Conservation (phyloP, 2,888 invertebrate species). For the Euplagia quadripunctaria region DNA sequence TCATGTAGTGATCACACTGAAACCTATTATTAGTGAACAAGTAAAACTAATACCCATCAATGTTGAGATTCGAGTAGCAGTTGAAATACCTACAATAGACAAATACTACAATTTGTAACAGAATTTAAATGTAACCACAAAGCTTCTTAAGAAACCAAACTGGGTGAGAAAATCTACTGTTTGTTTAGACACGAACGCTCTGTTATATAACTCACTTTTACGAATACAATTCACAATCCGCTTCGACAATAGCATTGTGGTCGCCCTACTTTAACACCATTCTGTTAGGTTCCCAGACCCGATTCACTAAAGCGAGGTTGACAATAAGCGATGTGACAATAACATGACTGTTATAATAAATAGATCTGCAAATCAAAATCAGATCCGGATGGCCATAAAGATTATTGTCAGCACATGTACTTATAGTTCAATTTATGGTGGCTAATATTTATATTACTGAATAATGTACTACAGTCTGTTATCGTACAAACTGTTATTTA, state of each 20-base stretch:
- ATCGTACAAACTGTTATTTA: background rate
- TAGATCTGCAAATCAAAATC: constrained; percentile 38
- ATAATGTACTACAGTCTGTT: constrained; percentile 15
- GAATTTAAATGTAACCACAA: background rate
- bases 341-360: constrained; percentile 46
- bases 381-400: constrained; percentile 24
- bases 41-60: too few relatives aligned
- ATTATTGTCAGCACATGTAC: constrained; percentile 25
- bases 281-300: constrained; percentile 46
- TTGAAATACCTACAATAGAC: too few relatives aligned
- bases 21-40: too few relatives aligned
- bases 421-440: constrained; percentile 29
- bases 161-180: background rate
- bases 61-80: too few relatives aligned
- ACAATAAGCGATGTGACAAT: constrained; percentile 47
- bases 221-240: constrained; percentile 20
- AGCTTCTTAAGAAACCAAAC: constrained; percentile 9
- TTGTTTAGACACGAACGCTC: background rate
- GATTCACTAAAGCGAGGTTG: constrained; percentile 53
- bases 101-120: background rate
- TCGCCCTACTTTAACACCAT: constrained; percentile 48
- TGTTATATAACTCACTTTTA: constrained; percentile 2
- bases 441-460: constrained; percentile 34
- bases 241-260: constrained; percentile 35
- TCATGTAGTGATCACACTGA: background rate